Evolutionary conservation across 2,888 invertebrate genomes (phyloP).

Genomic region (Perdita meconis): DNA sequence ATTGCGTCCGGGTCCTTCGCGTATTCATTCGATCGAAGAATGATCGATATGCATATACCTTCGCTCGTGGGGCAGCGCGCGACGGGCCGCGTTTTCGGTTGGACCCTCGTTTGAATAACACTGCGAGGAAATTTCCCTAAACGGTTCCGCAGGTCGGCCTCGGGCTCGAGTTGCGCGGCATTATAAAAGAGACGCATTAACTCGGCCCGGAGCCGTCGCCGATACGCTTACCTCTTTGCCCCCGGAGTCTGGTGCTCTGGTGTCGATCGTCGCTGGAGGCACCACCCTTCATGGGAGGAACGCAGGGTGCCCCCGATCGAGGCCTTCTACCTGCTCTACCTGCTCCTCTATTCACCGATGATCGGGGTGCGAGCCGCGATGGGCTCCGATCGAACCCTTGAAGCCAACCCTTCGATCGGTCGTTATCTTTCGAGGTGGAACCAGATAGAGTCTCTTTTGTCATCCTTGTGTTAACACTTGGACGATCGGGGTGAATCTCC

Average conservation of each 20-base stretch:
- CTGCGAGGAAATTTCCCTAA: conserved; percentile 83
- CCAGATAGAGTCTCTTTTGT: neutral
- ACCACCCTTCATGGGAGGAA: conserved; percentile 19
- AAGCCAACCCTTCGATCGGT: neutral
- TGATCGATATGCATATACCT: conserved; percentile 84
- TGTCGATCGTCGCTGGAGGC: conserved; percentile 35
- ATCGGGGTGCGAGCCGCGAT: conserved; percentile 28
- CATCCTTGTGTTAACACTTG: neutral
- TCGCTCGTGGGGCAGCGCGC: conserved; percentile 59
- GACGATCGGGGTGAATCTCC: no score
- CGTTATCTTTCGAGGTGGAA: neutral
- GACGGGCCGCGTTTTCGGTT: conserved; percentile 74
- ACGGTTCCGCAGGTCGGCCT: conserved; percentile 80
- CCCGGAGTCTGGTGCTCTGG: conserved; percentile 5
- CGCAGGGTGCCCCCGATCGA: conserved; percentile 12
- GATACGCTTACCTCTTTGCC: conserved; percentile 31
- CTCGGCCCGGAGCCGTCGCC: conserved; percentile 62
- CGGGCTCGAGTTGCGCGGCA: conserved; percentile 78
- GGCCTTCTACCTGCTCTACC: conserved; percentile 81
- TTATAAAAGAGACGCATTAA: conserved; percentile 82
- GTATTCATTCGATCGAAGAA: conserved; percentile 79
- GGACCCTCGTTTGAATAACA: conserved; percentile 84
- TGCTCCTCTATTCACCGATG: conserved; percentile 67
- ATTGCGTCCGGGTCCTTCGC: conserved; percentile 66
- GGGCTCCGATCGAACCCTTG: conserved; percentile 30